Evolutionary conservation across 2,113 vertebrate species (phyloP).

Genomic region (Ceratotherium simum): DNA sequence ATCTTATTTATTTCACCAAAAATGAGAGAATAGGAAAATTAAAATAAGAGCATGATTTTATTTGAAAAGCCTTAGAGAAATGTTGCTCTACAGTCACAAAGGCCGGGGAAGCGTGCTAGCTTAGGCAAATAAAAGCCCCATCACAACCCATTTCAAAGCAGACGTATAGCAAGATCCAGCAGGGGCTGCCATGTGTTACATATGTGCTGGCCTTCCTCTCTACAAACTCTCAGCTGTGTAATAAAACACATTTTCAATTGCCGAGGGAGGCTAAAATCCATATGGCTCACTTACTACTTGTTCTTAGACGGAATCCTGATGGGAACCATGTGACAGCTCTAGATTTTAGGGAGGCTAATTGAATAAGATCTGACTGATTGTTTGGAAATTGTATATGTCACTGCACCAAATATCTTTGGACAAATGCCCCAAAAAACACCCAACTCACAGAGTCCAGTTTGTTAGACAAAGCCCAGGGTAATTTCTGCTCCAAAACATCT

Average conservation of each 20-base stretch:
- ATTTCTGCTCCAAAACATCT: background rate
- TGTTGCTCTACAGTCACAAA: background rate
- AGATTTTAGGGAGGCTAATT: background rate
- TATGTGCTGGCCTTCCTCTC: background rate
- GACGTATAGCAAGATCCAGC: background rate
- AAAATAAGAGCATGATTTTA: background rate
- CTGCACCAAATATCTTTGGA: background rate
- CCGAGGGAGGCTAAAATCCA: background rate
- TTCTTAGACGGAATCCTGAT: conserved; percentile 45
- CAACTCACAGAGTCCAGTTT: background rate
- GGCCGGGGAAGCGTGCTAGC: background rate
- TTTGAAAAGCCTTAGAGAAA: conserved; percentile 21
- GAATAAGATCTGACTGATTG: background rate
- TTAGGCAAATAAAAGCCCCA: background rate
- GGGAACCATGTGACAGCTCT: background rate
- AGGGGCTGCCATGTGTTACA: background rate
- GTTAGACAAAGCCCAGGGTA: background rate
- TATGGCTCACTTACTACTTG: background rate
- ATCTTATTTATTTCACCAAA: background rate
- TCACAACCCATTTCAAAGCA: background rate
- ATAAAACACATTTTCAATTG: conserved; percentile 28
- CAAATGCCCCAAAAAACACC: background rate
- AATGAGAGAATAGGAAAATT: background rate
- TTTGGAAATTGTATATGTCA: background rate
- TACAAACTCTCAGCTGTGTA: background rate